These are phyloP conservation scores for Crossaster papposus DNA, from an alignment of 53 echinoderm and acorn worm species.

Conservation along the genomic window DNA sequence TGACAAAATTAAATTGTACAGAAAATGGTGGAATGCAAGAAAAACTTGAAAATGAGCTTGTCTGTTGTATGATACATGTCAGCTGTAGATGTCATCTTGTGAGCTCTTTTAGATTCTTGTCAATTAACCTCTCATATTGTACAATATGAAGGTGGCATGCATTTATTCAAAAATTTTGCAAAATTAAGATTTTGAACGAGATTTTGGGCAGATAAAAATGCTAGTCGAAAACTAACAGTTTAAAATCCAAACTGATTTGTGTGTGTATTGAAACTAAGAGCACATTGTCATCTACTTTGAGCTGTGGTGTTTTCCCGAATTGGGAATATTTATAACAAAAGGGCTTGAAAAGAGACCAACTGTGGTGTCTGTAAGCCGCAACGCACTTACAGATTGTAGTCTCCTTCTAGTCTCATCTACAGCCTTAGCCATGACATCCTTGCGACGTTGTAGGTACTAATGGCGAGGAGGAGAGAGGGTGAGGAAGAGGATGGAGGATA, in stretches of 20 bases:
- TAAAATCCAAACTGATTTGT: too few relatives aligned
- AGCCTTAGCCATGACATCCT: slow-evolving; percentile 86
- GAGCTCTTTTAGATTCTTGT: too few relatives aligned
- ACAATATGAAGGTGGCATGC: too few relatives aligned
- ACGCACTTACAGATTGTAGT: slow-evolving; percentile 78
- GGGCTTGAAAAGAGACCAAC: slow-evolving; percentile 10
- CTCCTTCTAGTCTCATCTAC: slow-evolving; percentile 89
- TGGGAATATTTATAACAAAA: not conserved
- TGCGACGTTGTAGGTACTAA: slow-evolving; percentile 84
- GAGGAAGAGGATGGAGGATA: not conserved
- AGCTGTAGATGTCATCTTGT: too few relatives aligned
- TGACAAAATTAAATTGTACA: not conserved
- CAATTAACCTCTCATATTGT: too few relatives aligned
- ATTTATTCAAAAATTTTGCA: too few relatives aligned
- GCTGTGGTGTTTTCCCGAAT: not conserved
- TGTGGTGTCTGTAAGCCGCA: not conserved
- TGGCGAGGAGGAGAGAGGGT: slow-evolving; percentile 28
- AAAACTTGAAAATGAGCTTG: not conserved
- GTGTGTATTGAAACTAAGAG: not conserved
- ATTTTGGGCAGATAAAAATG: too few relatives aligned
- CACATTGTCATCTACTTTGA: not conserved
- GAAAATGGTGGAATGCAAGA: not conserved
- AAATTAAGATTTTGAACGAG: too few relatives aligned
- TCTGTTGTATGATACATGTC: not conserved
- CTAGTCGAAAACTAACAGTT: too few relatives aligned